These are phyloP conservation scores for Hylomyscus alleni DNA, from an alignment of 2,797 vertebrate species.

Conservation along the genomic window DNA sequence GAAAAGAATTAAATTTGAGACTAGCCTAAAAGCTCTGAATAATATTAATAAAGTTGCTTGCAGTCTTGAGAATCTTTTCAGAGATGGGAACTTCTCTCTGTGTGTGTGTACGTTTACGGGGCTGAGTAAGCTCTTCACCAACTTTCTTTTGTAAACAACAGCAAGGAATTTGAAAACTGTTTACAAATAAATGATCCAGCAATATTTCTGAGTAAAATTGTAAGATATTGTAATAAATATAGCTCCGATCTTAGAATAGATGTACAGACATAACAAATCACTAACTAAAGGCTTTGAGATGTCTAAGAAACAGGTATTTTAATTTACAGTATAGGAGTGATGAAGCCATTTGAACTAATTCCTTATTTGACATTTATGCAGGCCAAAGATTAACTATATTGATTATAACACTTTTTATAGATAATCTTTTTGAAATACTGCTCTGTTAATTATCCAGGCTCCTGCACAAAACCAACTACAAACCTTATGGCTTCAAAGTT, in stretches of 20 bases:
- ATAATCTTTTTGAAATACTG: constrained; percentile 44
- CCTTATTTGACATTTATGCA: constrained; percentile 26
- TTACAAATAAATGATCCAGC: constrained; percentile 52
- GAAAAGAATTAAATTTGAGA: constrained; percentile 36
- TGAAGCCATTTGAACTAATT: constrained; percentile 26
- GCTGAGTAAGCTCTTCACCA: not conserved
- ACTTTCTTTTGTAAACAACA: constrained; percentile 28
- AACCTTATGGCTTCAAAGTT: not conserved
- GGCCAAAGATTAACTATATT: constrained; percentile 62
- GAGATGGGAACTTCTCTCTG: not conserved
- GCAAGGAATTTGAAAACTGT: constrained; percentile 32
- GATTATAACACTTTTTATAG: not conserved
- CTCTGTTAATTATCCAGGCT: not conserved
- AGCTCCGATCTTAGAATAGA: constrained; percentile 56
- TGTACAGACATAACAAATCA: not conserved
- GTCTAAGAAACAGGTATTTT: constrained; percentile 35
- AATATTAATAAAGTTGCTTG: constrained; percentile 52
- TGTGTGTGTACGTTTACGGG: constrained; percentile 29
- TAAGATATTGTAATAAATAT: constrained; percentile 47
- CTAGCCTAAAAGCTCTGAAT: constrained; percentile 33
- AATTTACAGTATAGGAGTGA: constrained; percentile 49
- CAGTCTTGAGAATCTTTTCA: not conserved
- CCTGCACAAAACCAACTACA: not conserved
- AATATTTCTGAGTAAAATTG: constrained; percentile 37
- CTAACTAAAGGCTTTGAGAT: not conserved